Evolutionary conservation across 1,140 invertebrate genomes (phyloP), one percentile per base, ranked within the genome.

Genomic region (Pogonomyrmex barbatus): DNA sequence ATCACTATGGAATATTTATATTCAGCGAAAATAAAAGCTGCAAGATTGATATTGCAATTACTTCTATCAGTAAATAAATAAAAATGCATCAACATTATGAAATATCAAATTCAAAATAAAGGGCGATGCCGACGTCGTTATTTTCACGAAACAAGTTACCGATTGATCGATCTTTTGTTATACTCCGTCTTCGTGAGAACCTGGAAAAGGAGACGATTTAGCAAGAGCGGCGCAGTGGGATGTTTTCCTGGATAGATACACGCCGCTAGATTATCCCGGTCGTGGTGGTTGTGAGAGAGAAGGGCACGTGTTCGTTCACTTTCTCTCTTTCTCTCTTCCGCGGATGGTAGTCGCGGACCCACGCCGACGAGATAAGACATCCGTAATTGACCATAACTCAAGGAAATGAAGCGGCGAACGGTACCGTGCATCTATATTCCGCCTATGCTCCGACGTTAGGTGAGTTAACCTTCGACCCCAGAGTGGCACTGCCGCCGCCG

Each of bases 361-460:
- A 85, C 63, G 73, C 84, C 65, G 82, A 42, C 76, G 73, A 91
- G 89, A 91, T 89, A 89, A 91, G 88, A 56, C 89, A 88, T 62
- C 62, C 81, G 88, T 92, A 92, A 92, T 92, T 92, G 91, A 92
- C 87, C 91, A 92, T 92, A 92, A 92, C 90, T 92, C 91, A 90
- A 88, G 91, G 91, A 92, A 93, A 93, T 92, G 91, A 93, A 92
- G 88, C 91, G 87, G 89, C 87, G 88, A 91, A 93, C 91, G 92
- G 91, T 93, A 93, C 87, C 78, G 81, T 88, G 87, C 85, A 89
- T 89, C 90, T 90, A 92, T 91, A 91, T 90, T 87, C 82, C 82
- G 70, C 86, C 56, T 87, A 71, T 70, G 70, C 83, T 89, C 65
- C 71, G 87, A 91, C 91, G 88, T 91, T 89, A 79, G 86, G 70